These are phyloP conservation scores for Trichomalopsis sarcophagae DNA, from an alignment of 1,140 invertebrate species.

Conservation along the genomic window DNA sequence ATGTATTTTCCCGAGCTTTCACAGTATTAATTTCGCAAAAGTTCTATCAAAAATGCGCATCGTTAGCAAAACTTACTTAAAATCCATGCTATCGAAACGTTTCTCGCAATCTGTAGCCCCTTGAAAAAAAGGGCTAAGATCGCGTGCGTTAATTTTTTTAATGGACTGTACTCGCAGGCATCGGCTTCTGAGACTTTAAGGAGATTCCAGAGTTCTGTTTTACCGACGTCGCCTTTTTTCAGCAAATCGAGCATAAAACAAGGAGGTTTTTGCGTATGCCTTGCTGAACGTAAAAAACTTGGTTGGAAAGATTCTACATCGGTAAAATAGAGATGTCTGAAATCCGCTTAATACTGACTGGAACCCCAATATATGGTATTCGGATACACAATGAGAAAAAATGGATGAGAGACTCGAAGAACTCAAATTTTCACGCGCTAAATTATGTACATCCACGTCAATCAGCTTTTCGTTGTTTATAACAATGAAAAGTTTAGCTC, in stretches of 20 bases:
- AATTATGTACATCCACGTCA: neutral
- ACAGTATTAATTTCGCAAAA: slow-evolving; percentile 36
- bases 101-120: neutral
- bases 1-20: neutral
- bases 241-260: neutral
- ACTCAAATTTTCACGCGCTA: slow-evolving; percentile 13
- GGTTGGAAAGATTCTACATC: neutral
- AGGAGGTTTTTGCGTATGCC: neutral
- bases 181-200: slow-evolving; percentile 22
- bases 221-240: neutral
- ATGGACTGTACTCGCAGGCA: slow-evolving; percentile 29
- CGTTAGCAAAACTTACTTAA: slow-evolving; percentile 32
- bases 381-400: slow-evolving; percentile 29
- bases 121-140: neutral
- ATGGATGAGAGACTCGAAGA: slow-evolving; percentile 8
- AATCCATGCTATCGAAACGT: slow-evolving; percentile 40
- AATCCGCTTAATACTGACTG: slow-evolving; percentile 29
- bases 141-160: neutral
- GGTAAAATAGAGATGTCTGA: neutral
- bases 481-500: neutral
- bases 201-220: neutral
- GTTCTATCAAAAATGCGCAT: slow-evolving; percentile 37
- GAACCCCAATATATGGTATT: slow-evolving; percentile 1
- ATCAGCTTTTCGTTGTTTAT: neutral
- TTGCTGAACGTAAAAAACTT: too few relatives aligned